Evolutionary conservation across 1,140 invertebrate genomes (phyloP).

Genomic region (Drosophila lacertosa): DNA sequence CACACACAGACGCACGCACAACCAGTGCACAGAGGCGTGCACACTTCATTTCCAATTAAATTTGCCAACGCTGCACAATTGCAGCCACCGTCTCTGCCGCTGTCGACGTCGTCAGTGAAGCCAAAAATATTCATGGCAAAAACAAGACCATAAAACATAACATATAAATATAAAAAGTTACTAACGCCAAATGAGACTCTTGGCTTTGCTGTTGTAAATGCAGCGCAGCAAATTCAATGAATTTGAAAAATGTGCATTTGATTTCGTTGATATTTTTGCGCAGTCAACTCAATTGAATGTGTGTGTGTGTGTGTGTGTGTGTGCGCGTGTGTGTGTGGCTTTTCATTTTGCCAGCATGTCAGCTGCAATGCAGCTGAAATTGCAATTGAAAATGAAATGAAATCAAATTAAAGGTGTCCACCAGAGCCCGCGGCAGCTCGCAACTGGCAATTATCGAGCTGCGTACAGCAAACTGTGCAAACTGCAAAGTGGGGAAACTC

Average conservation of each 20-base stretch:
- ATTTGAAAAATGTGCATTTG: constrained; percentile 81
- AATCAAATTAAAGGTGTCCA: constrained; percentile 70
- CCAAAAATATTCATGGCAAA: constrained; percentile 37
- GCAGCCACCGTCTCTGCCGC: constrained; percentile 37
- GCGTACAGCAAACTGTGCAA: neutral
- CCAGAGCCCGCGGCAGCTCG: constrained; percentile 44
- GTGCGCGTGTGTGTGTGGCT: constrained; percentile 32
- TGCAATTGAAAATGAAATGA: constrained; percentile 79
- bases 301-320: constrained; percentile 6
- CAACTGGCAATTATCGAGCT: constrained; percentile 43
- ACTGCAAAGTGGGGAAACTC: constrained; percentile 1
- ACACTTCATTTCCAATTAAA: constrained; percentile 80
- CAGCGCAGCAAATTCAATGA: constrained; percentile 71
- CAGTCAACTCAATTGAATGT: constrained; percentile 24
- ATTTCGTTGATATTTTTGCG: constrained; percentile 72
- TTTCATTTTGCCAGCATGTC: constrained; percentile 69
- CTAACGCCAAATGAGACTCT: constrained; percentile 37
- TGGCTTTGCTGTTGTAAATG: constrained; percentile 44
- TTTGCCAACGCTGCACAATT: constrained; percentile 70
- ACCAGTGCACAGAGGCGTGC: constrained; percentile 29
- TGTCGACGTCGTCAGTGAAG: constrained; percentile 39
- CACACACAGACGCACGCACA: constrained; percentile 20
- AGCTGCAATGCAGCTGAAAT: constrained; percentile 74
- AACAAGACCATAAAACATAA: constrained; percentile 44
- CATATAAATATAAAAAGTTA: constrained; percentile 46